Conservation (phyloP, 1,140 invertebrate genomes). For the Alviniconcha marisindica region DNA sequence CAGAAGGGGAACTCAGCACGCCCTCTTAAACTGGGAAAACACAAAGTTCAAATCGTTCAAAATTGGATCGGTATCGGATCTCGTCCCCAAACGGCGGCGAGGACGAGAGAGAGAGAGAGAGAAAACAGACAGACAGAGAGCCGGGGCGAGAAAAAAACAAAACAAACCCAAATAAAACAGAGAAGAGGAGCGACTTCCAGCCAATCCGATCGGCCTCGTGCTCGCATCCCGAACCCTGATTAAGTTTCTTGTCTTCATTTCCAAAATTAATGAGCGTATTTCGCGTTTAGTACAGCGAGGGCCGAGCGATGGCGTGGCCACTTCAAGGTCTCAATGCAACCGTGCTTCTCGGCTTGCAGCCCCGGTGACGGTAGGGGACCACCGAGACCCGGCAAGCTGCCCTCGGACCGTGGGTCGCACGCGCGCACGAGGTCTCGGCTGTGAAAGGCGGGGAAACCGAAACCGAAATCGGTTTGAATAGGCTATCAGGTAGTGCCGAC, state of each 20-base stretch:
- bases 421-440: neutral
- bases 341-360: neutral
- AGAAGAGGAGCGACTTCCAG: no score
- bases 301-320: neutral
- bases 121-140: no score
- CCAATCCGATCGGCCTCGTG: neutral
- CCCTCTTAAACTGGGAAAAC: neutral
- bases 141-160: no score
- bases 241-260: constrained; percentile 38
- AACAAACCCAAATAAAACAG: no score
- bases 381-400: neutral
- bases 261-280: constrained; percentile 38
- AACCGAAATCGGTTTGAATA: constrained; percentile 36
- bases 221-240: neutral
- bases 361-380: constrained; percentile 3
- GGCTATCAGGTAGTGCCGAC: constrained; percentile 25
- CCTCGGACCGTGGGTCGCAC: neutral
- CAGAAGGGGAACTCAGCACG: no score
- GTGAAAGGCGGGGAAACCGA: neutral
- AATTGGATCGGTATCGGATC: neutral
- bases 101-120: no score
- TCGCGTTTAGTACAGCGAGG: neutral
- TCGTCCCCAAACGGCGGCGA: neutral
- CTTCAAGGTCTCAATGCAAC: constrained; percentile 19
- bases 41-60: constrained; percentile 18